Conservation (phyloP, 2,888 invertebrate species). For the Drosophila helvetica region DNA sequence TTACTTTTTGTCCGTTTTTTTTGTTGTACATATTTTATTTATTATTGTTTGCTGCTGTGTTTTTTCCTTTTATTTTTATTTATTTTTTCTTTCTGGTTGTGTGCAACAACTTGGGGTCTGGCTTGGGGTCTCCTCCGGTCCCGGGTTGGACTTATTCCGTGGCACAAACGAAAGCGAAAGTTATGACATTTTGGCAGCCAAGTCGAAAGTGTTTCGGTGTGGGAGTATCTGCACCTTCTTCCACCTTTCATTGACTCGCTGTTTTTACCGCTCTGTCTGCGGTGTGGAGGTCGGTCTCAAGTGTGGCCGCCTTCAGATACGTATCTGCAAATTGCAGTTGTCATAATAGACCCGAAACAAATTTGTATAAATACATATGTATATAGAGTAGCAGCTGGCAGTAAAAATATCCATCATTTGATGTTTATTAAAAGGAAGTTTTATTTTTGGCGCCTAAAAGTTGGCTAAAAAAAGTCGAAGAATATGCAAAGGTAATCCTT, state of each 20-base stretch:
- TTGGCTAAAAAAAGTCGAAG: not conserved
- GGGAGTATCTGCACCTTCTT: conserved; percentile 6
- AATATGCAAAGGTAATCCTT: not conserved
- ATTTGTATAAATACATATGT: not conserved
- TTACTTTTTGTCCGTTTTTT: conserved; percentile 57
- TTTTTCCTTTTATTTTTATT: conserved; percentile 37
- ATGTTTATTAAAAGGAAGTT: not conserved
- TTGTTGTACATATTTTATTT: conserved; percentile 30
- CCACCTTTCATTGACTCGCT: not conserved
- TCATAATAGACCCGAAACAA: conserved; percentile 26
- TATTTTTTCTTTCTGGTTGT: conserved; percentile 69
- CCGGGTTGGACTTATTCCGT: conserved; percentile 34
- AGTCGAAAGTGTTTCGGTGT: conserved; percentile 57
- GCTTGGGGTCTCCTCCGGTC: not conserved
- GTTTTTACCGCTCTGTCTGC: not conserved
- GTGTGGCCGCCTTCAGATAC: conserved; percentile 45
- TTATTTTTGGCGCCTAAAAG: not conserved
- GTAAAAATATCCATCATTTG: not conserved
- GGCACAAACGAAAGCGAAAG: conserved; percentile 68
- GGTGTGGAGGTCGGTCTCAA: conserved; percentile 8
- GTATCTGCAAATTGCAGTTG: conserved; percentile 70
- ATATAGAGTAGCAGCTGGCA: too few species aligned
- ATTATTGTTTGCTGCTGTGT: conserved; percentile 17
- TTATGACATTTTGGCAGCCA: conserved; percentile 72
- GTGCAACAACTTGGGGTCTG: conserved; percentile 17